Base-by-base conservation (phyloP, 2,888 invertebrate genomes). In the Erebia epiphron region DNA sequence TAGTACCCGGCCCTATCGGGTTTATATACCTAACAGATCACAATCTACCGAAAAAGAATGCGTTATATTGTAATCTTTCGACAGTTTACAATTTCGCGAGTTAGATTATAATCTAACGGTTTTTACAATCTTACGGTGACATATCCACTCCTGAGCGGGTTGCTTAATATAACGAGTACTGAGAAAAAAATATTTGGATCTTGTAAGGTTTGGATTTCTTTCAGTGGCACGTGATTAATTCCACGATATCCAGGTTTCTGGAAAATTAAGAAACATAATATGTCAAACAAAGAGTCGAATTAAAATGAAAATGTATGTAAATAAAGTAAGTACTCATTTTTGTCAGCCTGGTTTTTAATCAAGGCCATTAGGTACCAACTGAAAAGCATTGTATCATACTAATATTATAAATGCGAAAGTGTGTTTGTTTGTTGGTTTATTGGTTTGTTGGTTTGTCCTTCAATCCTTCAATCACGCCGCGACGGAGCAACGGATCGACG, bases 91-190 rank as follows among this genome's bases (percentile, higher is more conserved):
- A n/a, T n/a, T n/a, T n/a, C n/a, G n/a, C n/a, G n/a, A n/a, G n/a
- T n/a, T n/a, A n/a, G n/a, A n/a, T n/a, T n/a, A n/a, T n/a, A n/a
- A n/a, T n/a, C n/a, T n/a, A n/a, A n/a, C n/a, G n/a, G n/a, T n/a
- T n/a, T n/a, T n/a, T n/a, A n/a, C n/a, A n/a, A n/a, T n/a, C n/a
- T n/a, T n/a, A n/a, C n/a, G n/a, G n/a, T n/a, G n/a, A n/a, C n/a
- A n/a, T n/a, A n/a, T n/a, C 68, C 18, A 21, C 64, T 62, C 49
- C 10, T 13, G 21, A 7, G 14, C 46, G 68, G 26, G 54, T 46
- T 71, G 68, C 68, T 63, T 61, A 61, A 61, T 49, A 61, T 68
- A 70, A 71, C 61, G 64, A 69, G 66, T 73, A 69, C 73, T 16
- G 57, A 66, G 69, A 69, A 71, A 67, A 67, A 68, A 68, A 35